Percentiles rank a stretch among this genome's conserved stretches.
Conservation (phyloP, 30 jellyfish, hydroid and myxozoan species). For the Aurelia coerulea region DNA sequence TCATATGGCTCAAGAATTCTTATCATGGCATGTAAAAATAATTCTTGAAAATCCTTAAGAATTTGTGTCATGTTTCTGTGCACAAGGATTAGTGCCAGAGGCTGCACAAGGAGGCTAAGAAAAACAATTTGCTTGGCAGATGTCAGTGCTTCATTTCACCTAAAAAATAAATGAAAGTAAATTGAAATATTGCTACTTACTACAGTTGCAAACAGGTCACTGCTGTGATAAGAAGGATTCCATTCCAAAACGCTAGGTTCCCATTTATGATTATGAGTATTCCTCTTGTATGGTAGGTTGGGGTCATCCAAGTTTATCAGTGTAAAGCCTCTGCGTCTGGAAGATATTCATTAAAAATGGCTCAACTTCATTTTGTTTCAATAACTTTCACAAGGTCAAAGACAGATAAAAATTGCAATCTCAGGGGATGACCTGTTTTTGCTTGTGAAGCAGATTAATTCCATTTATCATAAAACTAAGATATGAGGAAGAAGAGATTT, state of each 20-base stretch:
- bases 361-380: too few relatives aligned
- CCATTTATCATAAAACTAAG: too few relatives aligned
- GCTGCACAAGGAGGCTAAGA: too few relatives aligned
- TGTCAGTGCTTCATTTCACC: too few relatives aligned
- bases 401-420: neutral
- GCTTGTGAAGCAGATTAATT: too few relatives aligned
- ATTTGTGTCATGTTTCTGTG: too few relatives aligned
- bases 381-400: neutral
- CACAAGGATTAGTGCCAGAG: too few relatives aligned
- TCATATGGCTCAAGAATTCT: too few relatives aligned
- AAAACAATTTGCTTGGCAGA: too few relatives aligned
- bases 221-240: conserved; percentile 79
- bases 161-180: neutral
- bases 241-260: conserved; percentile 97
- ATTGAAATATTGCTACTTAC: conserved; percentile 10
- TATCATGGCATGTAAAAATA: too few relatives aligned
- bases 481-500: neutral
- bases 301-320: conserved; percentile 82
- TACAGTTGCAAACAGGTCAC: conserved; percentile 66
- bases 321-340: conserved; percentile 79
- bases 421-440: too few relatives aligned
- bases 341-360: neutral
- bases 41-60: too few relatives aligned
- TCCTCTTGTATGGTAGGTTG: conserved; percentile 42
- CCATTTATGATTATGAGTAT: conserved; percentile 81